Evolutionary conservation across 2,797 vertebrate genomes (phyloP).

Genomic region (Tokudaia muenninki): DNA sequence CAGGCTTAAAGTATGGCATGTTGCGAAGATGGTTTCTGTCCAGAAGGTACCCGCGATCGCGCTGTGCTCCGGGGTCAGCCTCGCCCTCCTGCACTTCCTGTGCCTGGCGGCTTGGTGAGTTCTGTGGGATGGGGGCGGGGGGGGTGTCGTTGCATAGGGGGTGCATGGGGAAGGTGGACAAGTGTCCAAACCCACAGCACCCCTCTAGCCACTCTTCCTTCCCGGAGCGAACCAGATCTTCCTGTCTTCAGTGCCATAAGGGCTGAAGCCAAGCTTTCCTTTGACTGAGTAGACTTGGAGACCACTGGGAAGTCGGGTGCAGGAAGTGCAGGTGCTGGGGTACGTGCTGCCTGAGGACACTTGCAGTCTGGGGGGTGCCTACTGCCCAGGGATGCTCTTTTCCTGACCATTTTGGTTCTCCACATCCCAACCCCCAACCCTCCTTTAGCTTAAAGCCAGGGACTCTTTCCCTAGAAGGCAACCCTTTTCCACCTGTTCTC

Average conservation of each 20-base stretch:
- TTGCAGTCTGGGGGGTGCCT: not conserved
- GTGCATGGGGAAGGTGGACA: not conserved
- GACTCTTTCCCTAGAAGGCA: slow-evolving; percentile 65
- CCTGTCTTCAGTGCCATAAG: not conserved
- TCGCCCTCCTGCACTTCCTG: slow-evolving; percentile 93
- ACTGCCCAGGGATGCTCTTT: not conserved
- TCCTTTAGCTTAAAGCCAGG: slow-evolving; percentile 38
- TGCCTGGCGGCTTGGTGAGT: slow-evolving; percentile 96
- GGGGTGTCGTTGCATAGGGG: not conserved
- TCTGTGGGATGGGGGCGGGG: not conserved
- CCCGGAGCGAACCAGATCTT: not conserved
- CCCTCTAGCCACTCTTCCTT: not conserved
- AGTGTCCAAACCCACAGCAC: not conserved
- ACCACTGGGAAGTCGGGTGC: not conserved
- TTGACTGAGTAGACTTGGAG: not conserved
- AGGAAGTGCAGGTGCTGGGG: not conserved
- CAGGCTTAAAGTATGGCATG: slow-evolving; percentile 96
- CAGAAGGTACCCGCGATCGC: slow-evolving; percentile 94
- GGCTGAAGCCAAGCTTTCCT: not conserved
- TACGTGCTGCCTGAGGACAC: not conserved
- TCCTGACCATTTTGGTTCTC: not conserved
- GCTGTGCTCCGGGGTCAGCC: slow-evolving; percentile 90
- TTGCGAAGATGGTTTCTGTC: slow-evolving; percentile 95
- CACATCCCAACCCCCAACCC: not conserved
- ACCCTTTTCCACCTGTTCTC: slow-evolving; percentile 74